phyloP scores from a whole-genome alignment of 2,797 vertebrate species.

The Chanos chanos region DNA sequence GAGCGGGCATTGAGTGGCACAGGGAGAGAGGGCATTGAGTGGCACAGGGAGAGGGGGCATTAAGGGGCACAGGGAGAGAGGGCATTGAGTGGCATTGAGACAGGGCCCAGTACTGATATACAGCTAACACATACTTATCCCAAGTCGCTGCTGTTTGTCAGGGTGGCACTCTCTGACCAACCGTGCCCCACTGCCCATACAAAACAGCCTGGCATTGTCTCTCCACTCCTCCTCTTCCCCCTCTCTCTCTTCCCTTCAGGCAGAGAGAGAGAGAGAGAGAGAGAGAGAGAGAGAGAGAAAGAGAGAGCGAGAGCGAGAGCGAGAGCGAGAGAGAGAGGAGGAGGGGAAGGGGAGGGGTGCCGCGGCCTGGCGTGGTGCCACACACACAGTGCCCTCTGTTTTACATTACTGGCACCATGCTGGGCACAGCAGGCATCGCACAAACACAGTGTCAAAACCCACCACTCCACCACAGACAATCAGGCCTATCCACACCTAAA shows the following conservation, averaged over 20 bases:
- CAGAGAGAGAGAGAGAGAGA: not conserved
- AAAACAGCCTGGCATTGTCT: conserved; percentile 38
- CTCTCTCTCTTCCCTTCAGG: not conserved
- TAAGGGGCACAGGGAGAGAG: too few species aligned
- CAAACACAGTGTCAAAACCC: conserved; percentile 32
- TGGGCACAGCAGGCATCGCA: conserved; percentile 26
- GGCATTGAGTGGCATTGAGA: too few species aligned
- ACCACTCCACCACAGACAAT: not conserved
- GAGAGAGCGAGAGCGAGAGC: too few species aligned
- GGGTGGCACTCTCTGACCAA: conserved; percentile 13
- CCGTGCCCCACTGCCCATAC: conserved; percentile 19
- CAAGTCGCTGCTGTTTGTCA: not conserved
- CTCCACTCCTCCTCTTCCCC: not conserved
- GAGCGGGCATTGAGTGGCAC: too few species aligned
- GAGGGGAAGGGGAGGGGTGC: too few species aligned
- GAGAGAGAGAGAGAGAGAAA: not conserved
- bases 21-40: too few species aligned
- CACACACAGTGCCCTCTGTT: conserved; percentile 46
- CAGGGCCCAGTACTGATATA: too few species aligned
- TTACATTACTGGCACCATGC: conserved; percentile 28
- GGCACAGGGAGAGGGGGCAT: too few species aligned
- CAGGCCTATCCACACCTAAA: not conserved
- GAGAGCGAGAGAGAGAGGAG: too few species aligned
- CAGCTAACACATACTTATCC: too few species aligned
- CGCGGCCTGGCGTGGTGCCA: conserved; percentile 21